Percentiles rank a stretch among this genome's conserved stretches.
These are phyloP conservation scores for Lumbricus terrestris DNA, from an alignment of 2,888 invertebrate genomes.

Conservation along the genomic window DNA sequence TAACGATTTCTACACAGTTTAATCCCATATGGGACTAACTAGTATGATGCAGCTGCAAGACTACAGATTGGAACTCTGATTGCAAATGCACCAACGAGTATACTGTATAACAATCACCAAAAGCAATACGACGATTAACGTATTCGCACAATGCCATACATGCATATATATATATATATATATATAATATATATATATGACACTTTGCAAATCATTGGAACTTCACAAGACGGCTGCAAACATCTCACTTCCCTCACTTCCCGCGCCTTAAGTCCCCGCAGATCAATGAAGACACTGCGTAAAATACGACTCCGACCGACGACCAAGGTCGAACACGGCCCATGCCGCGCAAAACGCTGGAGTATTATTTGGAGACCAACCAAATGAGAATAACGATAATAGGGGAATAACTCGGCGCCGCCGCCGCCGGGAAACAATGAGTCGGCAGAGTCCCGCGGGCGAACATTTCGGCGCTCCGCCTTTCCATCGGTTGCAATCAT, in stretches of 20 bases:
- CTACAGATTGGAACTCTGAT: background rate
- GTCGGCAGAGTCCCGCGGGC: background rate
- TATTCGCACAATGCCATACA: background rate
- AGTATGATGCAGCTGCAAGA: background rate
- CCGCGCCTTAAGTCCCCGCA: background rate
- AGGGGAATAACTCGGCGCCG: background rate
- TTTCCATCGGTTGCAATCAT: conserved; percentile 3
- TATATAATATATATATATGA: no score
- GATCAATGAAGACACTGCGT: background rate
- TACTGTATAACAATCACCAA: background rate
- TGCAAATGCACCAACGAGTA: background rate
- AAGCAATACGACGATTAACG: background rate
- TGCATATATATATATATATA: no score
- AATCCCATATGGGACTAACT: background rate
- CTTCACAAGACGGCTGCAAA: background rate
- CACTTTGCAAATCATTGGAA: background rate
- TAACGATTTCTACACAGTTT: no score
- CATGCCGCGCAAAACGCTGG: background rate
- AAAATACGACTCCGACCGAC: background rate
- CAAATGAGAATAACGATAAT: background rate
- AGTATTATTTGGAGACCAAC: background rate
- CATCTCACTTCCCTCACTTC: background rate
- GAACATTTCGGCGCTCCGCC: background rate
- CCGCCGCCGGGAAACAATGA: background rate
- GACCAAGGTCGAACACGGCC: background rate